phyloP scores from a whole-genome alignment of 2,888 invertebrate species.

The Labia minor region DNA sequence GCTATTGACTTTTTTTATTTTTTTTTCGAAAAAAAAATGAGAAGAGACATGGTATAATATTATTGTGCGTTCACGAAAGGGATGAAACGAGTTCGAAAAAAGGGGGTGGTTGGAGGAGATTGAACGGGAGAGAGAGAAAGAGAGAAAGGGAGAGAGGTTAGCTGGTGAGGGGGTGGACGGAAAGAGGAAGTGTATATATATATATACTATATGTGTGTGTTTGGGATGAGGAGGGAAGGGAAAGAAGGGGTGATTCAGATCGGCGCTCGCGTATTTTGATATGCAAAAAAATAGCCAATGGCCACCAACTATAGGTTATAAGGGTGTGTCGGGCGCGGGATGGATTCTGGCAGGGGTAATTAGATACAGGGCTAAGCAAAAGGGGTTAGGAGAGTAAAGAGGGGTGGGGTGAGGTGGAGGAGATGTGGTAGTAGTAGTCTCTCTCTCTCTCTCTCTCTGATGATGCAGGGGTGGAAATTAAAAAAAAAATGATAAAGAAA shows the following conservation, averaged over 20 bases:
- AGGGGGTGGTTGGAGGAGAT: not conserved
- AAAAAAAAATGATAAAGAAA: conserved; percentile 13
- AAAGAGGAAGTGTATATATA: too few relatives aligned
- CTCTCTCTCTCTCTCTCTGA: not conserved
- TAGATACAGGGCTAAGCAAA: conserved; percentile 13
- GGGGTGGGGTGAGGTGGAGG: not conserved
- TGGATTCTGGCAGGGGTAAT: not conserved
- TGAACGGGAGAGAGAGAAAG: too few relatives aligned
- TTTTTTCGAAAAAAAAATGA: not conserved
- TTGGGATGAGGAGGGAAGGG: too few relatives aligned
- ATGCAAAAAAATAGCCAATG: conserved; percentile 13
- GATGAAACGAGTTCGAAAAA: not conserved
- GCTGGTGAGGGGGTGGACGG: too few relatives aligned
- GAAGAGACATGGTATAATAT: conserved; percentile 13
- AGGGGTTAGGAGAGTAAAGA: too few relatives aligned
- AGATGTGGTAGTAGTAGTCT: not conserved
- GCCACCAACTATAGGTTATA: conserved; percentile 13
- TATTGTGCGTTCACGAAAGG: conserved; percentile 13
- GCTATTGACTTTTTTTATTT: conserved; percentile 13
- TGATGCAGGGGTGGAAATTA: conserved; percentile 13
- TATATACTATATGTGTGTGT: too few relatives aligned
- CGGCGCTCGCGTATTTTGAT: conserved; percentile 13
- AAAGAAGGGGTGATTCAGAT: not conserved
- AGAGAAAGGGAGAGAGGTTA: too few relatives aligned
- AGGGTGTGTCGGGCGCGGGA: not conserved